phyloP scores from a whole-genome alignment of 2,113 vertebrate species.

The Archilochus colubris region DNA sequence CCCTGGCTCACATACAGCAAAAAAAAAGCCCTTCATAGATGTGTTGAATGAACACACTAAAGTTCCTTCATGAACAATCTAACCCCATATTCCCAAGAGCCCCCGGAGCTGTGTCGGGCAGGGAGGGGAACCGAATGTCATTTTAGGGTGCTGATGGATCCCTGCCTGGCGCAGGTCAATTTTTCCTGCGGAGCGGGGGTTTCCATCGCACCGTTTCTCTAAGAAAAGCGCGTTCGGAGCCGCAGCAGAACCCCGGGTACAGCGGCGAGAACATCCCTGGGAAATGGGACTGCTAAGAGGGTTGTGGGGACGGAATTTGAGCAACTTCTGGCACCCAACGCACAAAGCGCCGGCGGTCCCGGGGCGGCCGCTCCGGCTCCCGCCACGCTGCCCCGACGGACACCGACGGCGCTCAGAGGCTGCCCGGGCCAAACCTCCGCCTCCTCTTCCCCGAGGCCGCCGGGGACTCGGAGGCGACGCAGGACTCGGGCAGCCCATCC shows the following conservation, averaged over 20 bases:
- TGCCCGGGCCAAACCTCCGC: not conserved
- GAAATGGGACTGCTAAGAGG: not conserved
- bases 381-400: not conserved
- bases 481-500: not conserved
- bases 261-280: too few relatives aligned
- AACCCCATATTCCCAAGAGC: fast-evolving
- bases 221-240: not conserved
- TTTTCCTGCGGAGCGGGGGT: not conserved
- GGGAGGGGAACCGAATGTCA: not conserved
- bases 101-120: fast-evolving
- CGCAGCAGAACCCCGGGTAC: too few relatives aligned
- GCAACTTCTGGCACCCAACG: not conserved
- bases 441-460: not conserved
- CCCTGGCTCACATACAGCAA: fast-evolving
- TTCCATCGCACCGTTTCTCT: not conserved
- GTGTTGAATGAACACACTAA: fast-evolving
- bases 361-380: too few relatives aligned
- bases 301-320: too few relatives aligned
- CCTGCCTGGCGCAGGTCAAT: too few relatives aligned
- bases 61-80: fast-evolving
- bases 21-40: too few relatives aligned
- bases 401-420: not conserved
- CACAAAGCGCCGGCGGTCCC: too few relatives aligned
- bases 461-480: too few relatives aligned
- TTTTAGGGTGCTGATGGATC: fast-evolving